phyloP scores from a whole-genome alignment of 2,888 invertebrate genomes.

The Argyra leucocephala region DNA sequence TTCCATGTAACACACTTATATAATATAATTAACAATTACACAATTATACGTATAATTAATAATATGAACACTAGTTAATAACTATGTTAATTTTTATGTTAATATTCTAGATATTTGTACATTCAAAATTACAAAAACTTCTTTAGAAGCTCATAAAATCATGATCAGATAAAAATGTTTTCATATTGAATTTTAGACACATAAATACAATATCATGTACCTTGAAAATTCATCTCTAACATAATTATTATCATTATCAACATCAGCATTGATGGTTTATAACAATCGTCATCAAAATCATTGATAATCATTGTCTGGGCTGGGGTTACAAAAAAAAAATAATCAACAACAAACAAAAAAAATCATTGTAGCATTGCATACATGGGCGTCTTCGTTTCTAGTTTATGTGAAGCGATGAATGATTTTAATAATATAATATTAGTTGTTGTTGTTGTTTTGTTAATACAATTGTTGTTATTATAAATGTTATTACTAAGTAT shows the following conservation, averaged over 20 bases:
- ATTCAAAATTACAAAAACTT: not conserved
- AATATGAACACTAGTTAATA: too few species aligned
- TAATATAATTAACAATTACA: too few species aligned
- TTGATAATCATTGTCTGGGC: not conserved
- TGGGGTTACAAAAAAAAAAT: conserved; percentile 1
- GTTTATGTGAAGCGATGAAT: not conserved
- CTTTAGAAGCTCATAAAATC: not conserved
- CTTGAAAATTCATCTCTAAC: not conserved
- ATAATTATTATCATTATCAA: not conserved
- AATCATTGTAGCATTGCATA: not conserved
- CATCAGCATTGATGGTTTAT: not conserved
- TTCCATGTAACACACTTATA: too few species aligned
- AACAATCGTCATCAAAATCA: conserved; percentile 1
- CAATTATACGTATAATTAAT: too few species aligned
- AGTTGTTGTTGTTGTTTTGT: too few species aligned
- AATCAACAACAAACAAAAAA: too few species aligned
- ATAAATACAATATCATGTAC: not conserved
- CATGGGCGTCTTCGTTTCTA: not conserved
- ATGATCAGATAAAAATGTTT: not conserved
- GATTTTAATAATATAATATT: not conserved
- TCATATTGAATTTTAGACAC: too few species aligned
- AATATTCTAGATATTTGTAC: too few species aligned
- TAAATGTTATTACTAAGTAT: too few species aligned
- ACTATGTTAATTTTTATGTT: too few species aligned
- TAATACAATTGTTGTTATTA: too few species aligned